These are phyloP conservation scores for Nomada ruficornis DNA, from an alignment of 2,888 invertebrate species.

Conservation along the genomic window DNA sequence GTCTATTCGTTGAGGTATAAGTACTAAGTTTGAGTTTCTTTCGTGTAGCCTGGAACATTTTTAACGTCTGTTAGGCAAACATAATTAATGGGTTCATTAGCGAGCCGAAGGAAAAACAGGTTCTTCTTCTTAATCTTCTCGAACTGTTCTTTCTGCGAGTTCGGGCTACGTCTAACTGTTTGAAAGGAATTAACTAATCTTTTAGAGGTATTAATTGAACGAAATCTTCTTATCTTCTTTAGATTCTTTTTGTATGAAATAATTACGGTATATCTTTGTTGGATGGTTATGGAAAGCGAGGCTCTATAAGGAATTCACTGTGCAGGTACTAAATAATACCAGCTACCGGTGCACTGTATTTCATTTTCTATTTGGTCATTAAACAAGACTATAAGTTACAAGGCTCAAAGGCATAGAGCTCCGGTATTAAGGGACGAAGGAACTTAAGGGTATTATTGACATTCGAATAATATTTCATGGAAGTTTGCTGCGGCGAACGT, in stretches of 20 bases:
- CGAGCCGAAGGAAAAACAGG: too few species aligned
- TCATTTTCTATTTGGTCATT: not conserved
- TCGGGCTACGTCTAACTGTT: too few species aligned
- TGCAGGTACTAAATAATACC: not conserved
- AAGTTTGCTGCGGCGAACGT: not conserved
- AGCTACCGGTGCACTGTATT: not conserved
- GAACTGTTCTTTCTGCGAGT: too few species aligned
- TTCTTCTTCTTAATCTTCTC: too few species aligned
- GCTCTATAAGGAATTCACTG: not conserved
- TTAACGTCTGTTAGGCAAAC: too few species aligned
- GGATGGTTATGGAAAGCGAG: not conserved
- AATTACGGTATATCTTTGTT: not conserved
- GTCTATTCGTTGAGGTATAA: too few species aligned
- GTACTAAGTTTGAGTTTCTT: too few species aligned
- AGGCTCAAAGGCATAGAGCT: not conserved
- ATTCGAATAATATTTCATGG: constrained; percentile 39
- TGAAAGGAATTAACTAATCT: too few species aligned
- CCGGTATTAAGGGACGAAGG: not conserved
- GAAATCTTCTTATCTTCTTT: too few species aligned
- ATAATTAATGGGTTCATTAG: too few species aligned
- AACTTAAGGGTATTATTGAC: constrained; percentile 18
- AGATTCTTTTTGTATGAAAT: not conserved
- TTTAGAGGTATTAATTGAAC: too few species aligned
- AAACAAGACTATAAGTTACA: not conserved
- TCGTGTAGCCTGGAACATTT: too few species aligned